phyloP scores from a whole-genome alignment of 2,113 vertebrate genomes.

The Chelonoidis abingdonii region DNA sequence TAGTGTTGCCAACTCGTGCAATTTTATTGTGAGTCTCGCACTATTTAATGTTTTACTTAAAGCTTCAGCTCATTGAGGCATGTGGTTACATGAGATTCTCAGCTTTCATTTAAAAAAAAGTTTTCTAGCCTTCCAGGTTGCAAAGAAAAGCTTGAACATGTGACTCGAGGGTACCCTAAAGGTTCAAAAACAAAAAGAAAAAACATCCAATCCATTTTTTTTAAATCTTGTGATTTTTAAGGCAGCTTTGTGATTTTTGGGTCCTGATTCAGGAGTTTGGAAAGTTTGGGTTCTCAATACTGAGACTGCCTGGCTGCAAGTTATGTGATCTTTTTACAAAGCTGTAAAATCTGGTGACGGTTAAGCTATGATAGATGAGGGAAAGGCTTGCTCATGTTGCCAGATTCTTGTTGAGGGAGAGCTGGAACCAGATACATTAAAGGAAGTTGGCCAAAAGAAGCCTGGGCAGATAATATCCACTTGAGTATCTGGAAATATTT shows the following conservation, averaged over 20 bases:
- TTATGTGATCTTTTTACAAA: background rate
- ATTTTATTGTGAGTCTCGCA: too few species aligned
- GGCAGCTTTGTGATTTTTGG: background rate
- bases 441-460: background rate
- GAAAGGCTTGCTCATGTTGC: background rate
- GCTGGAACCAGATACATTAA: background rate
- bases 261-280: constrained; percentile 20
- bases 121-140: too few species aligned
- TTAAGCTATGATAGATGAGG: background rate
- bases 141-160: too few species aligned
- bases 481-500: background rate
- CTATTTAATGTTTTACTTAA: too few species aligned
- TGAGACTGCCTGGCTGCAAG: background rate
- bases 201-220: too few species aligned
- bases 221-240: too few species aligned
- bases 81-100: background rate
- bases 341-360: background rate
- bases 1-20: too few species aligned
- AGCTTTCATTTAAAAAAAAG: too few species aligned
- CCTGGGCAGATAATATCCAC: constrained; percentile 3
- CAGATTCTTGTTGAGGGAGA: background rate
- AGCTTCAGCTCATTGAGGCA: background rate
- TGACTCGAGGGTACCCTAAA: too few species aligned
- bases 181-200: too few species aligned
- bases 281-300: background rate